These are phyloP conservation scores for Acronicta aceris DNA, from an alignment of 2,888 invertebrate genomes.

Conservation along the genomic window DNA sequence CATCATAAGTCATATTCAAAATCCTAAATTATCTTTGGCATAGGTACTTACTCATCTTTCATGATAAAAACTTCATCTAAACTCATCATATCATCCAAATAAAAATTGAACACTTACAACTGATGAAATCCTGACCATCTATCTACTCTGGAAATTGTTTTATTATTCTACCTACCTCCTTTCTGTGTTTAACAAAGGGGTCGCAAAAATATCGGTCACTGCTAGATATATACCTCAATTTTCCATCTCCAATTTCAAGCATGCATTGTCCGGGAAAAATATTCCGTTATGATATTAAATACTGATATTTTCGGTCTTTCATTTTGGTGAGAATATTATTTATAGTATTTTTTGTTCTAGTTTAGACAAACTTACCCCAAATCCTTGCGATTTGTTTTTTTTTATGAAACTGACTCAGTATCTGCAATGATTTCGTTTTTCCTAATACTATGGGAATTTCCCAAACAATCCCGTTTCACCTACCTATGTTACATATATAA, in stretches of 20 bases:
- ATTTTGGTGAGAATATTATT: not conserved
- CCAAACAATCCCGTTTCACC: too few relatives aligned
- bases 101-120: not conserved
- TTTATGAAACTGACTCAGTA: too few relatives aligned
- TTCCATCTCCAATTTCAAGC: slow-evolving; percentile 23
- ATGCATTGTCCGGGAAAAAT: slow-evolving; percentile 23
- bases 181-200: slow-evolving; percentile 18
- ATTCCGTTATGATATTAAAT: slow-evolving; percentile 15
- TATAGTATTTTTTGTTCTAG: not conserved
- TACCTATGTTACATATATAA: too few relatives aligned
- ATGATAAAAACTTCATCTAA: too few relatives aligned
- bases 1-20: too few relatives aligned
- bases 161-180: slow-evolving; percentile 11
- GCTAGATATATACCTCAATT: slow-evolving; percentile 33
- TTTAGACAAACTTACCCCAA: too few relatives aligned
- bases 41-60: too few relatives aligned
- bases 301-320: slow-evolving; percentile 11
- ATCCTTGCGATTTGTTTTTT: too few relatives aligned
- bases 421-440: too few relatives aligned
- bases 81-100: slow-evolving; percentile 3
- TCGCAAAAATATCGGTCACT: slow-evolving; percentile 34
- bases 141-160: slow-evolving; percentile 11
- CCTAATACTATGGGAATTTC: too few relatives aligned
- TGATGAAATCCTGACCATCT: slow-evolving; percentile 16
- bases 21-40: too few relatives aligned